Conservation (phyloP, 2,888 invertebrate genomes). For the Amaurobius ferox region DNA sequence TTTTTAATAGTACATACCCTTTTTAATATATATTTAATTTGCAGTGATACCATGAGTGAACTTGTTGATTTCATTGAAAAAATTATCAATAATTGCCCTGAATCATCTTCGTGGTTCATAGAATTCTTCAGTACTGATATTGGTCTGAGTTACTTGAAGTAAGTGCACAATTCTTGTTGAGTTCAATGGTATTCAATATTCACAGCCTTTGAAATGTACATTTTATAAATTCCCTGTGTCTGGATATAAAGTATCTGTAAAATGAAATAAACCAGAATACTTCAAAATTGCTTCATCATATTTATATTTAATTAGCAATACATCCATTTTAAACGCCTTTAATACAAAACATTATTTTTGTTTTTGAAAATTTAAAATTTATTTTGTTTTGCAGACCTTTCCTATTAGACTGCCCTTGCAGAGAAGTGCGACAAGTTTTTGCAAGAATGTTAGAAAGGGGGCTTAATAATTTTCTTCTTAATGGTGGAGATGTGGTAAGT, state of each 20-base stretch:
- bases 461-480: slow-evolving; percentile 76
- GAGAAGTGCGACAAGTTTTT: slow-evolving; percentile 78
- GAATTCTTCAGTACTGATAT: slow-evolving; percentile 77
- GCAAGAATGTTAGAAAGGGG: slow-evolving; percentile 77
- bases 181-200: too few relatives aligned
- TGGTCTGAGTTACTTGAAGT: slow-evolving; percentile 77
- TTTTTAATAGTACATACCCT: too few relatives aligned
- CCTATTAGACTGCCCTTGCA: slow-evolving; percentile 78
- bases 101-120: slow-evolving; percentile 77
- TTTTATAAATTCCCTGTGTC: neutral
- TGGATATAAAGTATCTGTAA: neutral
- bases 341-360: too few relatives aligned
- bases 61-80: slow-evolving; percentile 77
- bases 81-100: slow-evolving; percentile 76
- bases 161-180: slow-evolving; percentile 49
- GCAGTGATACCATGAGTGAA: slow-evolving; percentile 76
- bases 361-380: too few relatives aligned
- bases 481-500: slow-evolving; percentile 77
- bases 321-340: too few relatives aligned
- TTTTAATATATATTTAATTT: too few relatives aligned
- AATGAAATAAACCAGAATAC: too few relatives aligned
- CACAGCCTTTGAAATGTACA: too few relatives aligned
- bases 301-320: too few relatives aligned
- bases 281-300: too few relatives aligned
- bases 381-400: slow-evolving; percentile 76